Evolutionary conservation across 2,113 vertebrate genomes (phyloP), one percentile per base, ranked within the genome.

Genomic region (Smithornis capensis): DNA sequence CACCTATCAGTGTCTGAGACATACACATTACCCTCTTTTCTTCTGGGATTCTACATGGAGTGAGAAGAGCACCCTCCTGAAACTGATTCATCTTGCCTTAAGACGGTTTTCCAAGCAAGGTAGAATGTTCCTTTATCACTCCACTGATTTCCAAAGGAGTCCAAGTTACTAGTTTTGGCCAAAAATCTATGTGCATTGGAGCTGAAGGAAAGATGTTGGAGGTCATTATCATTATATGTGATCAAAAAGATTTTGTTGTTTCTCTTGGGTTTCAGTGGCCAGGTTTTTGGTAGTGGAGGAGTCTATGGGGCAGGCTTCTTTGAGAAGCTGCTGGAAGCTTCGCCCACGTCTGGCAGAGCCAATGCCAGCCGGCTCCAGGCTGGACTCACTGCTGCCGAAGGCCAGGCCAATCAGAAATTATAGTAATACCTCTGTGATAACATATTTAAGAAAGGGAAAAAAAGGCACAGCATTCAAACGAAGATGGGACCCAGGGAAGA

Each of bases 201-300:
- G 6, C 2, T 52, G 8, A 14, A 7, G 12, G 7, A 74, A 75
- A 12, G 10, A 3, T 44, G 2, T 57, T 84, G 15, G 11, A 45
- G 10, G 10, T 28, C 11, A 35, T 38, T 79, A 24, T 55, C 28
- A 35, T 5, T 6, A 14, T 63, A 33, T 0, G 0, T 52, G 44
- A 70, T 67, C 31, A 87, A 75, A 87, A 60, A 57, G 5, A 19
- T 42, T 71, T 89, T 74, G 6, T 47, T 83, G n/a, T n/a, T n/a
- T n/a, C n/a, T n/a, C n/a, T n/a, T n/a, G n/a, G n/a, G n/a, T n/a
- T n/a, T n/a, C n/a, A n/a, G n/a, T n/a, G n/a, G n/a, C n/a, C n/a
- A n/a, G n/a, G n/a, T n/a, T n/a, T n/a, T n/a, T n/a, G n/a, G n/a
- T n/a, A n/a, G n/a, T n/a, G n/a, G n/a, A n/a, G n/a, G n/a, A n/a